Conservation (phyloP, 2,888 invertebrate species). For the Tinea pellionella region DNA sequence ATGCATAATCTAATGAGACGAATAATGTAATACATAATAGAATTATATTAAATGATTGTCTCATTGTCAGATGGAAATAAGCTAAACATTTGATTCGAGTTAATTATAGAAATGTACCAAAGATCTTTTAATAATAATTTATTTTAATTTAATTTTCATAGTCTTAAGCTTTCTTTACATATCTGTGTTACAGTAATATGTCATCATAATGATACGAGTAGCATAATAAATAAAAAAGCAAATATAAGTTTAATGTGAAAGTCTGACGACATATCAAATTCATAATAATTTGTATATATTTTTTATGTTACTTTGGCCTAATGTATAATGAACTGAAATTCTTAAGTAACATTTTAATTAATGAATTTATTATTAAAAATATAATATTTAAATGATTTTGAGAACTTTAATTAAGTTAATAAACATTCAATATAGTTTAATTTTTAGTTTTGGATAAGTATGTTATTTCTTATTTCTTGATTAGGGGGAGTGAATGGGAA, state of each 20-base stretch:
- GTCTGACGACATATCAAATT: background rate
- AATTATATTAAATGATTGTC: too few species aligned
- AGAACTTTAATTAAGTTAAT: too few species aligned
- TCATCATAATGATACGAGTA: background rate
- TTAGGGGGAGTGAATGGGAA: too few species aligned
- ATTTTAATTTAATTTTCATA: background rate
- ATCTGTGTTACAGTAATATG: background rate
- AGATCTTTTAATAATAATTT: background rate
- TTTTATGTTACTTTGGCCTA: conserved; percentile 1
- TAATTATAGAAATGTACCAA: background rate
- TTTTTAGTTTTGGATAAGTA: too few species aligned
- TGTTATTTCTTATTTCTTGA: too few species aligned
- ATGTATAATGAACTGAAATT: background rate
- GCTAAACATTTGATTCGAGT: too few species aligned
- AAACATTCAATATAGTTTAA: too few species aligned
- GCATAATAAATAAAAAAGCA: background rate
- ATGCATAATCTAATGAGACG: too few species aligned
- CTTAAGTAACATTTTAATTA: background rate
- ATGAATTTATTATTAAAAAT: background rate
- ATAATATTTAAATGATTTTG: too few species aligned
- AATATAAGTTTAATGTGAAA: background rate
- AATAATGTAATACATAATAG: too few species aligned
- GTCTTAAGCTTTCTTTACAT: background rate
- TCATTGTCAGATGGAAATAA: too few species aligned
- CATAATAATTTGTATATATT: background rate